phyloP scores from a whole-genome alignment of 2,888 invertebrate genomes.

The Leptinotarsa peninsularis region DNA sequence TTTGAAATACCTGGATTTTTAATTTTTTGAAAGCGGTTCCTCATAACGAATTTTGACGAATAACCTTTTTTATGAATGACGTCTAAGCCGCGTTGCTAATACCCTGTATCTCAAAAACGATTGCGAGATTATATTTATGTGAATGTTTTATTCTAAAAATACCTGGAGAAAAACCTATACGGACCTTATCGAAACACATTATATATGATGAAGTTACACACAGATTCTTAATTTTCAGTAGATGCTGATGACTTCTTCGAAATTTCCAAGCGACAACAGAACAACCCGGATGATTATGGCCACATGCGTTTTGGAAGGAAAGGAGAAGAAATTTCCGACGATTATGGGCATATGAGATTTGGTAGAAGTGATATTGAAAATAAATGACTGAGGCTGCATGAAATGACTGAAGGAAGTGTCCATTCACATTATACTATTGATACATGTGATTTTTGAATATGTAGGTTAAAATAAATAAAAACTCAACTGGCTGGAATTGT shows the following conservation, averaged over 20 bases:
- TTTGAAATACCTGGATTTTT: too few relatives aligned
- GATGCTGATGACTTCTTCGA: constrained; percentile 68
- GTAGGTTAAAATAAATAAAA: constrained; percentile 9
- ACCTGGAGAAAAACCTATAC: too few relatives aligned
- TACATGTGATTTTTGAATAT: not conserved
- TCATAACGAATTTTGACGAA: too few relatives aligned
- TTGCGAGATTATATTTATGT: too few relatives aligned
- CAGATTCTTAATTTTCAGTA: constrained; percentile 37
- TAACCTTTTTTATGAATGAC: too few relatives aligned
- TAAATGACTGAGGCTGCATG: constrained; percentile 24
- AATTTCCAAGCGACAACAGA: constrained; percentile 67
- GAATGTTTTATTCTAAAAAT: too few relatives aligned
- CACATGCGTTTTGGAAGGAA: constrained; percentile 74
- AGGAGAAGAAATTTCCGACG: constrained; percentile 76
- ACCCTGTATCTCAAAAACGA: too few relatives aligned
- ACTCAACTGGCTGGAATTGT: constrained; percentile 1
- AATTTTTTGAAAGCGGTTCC: too few relatives aligned
- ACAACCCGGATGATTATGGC: constrained; percentile 71
- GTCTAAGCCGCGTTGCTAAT: too few relatives aligned
- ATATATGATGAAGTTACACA: too few relatives aligned
- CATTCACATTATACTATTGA: not conserved
- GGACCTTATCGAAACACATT: too few relatives aligned
- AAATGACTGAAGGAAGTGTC: not conserved
- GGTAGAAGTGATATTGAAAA: constrained; percentile 69
- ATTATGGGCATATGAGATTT: constrained; percentile 81